phyloP scores from a whole-genome alignment of 2,113 vertebrate genomes.

The Empidonax alnorum region DNA sequence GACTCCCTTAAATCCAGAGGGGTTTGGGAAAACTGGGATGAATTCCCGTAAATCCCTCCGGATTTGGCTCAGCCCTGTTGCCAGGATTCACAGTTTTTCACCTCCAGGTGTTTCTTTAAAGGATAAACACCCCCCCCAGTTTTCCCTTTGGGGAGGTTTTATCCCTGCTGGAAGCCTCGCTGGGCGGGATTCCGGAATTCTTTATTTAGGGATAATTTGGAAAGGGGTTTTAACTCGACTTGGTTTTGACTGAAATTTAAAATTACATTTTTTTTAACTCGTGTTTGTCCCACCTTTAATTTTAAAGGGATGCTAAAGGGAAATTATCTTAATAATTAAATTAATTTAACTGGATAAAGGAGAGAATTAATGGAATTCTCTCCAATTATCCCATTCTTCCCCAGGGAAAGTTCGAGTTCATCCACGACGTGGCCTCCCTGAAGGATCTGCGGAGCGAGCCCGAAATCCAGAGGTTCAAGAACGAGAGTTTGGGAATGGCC shows the following conservation, averaged over 20 bases:
- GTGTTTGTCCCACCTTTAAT: background rate
- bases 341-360: too few species aligned
- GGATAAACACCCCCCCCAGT: background rate
- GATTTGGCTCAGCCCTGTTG: background rate
- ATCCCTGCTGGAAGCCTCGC: background rate
- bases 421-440: constrained; percentile 82
- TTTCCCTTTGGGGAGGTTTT: background rate
- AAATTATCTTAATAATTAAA: too few species aligned
- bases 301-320: too few species aligned
- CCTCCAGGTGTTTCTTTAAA: too few species aligned
- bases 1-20: background rate
- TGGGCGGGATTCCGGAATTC: background rate
- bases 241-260: too few species aligned
- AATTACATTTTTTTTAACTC: too few species aligned
- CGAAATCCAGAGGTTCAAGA: constrained; percentile 86
- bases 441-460: constrained; percentile 75
- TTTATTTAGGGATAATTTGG: background rate
- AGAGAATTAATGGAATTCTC: rapidly evolving
- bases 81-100: background rate
- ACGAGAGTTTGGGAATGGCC: constrained; percentile 93
- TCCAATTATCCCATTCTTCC: rapidly evolving
- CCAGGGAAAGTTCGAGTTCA: constrained; percentile 90
- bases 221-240: background rate
- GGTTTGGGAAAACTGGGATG: background rate
- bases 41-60: background rate